Evolutionary conservation across 2,113 vertebrate species (phyloP).

Genomic region (Numenius arquata): DNA sequence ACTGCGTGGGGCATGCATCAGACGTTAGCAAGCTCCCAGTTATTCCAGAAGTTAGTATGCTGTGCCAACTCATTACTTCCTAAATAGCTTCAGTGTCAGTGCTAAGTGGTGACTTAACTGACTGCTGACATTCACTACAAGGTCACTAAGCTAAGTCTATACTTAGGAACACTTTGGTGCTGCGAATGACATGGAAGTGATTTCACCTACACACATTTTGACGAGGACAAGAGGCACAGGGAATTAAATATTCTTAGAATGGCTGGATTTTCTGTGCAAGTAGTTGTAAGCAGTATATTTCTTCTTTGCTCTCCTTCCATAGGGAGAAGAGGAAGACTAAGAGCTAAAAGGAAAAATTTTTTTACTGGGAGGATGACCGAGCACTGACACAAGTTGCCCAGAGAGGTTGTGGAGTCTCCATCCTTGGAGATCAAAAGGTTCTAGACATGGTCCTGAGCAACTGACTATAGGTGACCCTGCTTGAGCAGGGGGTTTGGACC

Average conservation of each 20-base stretch:
- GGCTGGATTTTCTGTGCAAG: background rate
- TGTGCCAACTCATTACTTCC: constrained; percentile 63
- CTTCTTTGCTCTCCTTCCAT: background rate
- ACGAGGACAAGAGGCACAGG: background rate
- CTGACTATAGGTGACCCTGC: background rate
- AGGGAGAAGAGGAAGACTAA: too few species aligned
- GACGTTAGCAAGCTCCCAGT: constrained; percentile 17
- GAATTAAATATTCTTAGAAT: background rate
- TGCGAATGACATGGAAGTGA: constrained; percentile 12
- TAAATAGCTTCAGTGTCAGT: constrained; percentile 58
- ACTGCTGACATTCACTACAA: constrained; percentile 53
- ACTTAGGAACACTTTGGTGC: constrained; percentile 47
- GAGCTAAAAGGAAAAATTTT: background rate
- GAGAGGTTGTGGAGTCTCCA: background rate
- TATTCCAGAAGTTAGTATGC: constrained; percentile 39
- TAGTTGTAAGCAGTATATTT: background rate
- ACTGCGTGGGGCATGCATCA: background rate
- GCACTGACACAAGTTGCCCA: background rate
- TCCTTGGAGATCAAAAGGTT: background rate
- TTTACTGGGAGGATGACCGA: background rate
- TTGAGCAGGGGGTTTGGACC: background rate
- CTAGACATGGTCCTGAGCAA: background rate
- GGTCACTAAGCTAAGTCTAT: constrained; percentile 36
- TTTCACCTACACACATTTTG: background rate
- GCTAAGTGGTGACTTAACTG: constrained; percentile 51